Percentiles rank a stretch among this genome's conserved stretches.
phyloP scores from a whole-genome alignment of 2,888 invertebrate species.

The Lepidochitona cinerea region DNA sequence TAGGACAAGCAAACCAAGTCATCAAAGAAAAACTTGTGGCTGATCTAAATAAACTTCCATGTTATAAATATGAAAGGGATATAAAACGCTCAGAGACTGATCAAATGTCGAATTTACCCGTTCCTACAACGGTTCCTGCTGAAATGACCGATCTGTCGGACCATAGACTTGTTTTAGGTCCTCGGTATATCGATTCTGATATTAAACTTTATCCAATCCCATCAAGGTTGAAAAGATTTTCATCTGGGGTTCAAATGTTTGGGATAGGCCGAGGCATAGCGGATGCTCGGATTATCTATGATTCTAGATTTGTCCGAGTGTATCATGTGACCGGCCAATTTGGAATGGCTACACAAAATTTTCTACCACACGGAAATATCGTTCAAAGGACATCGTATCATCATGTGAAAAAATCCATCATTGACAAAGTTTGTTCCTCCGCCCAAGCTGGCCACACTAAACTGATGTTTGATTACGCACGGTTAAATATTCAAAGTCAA shows the following conservation, averaged over 20 bases:
- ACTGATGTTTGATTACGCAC: constrained; percentile 84
- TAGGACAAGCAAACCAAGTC: not conserved
- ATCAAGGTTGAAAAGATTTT: constrained; percentile 29
- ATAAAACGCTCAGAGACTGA: constrained; percentile 11
- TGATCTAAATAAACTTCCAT: constrained; percentile 53
- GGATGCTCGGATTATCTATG: constrained; percentile 26
- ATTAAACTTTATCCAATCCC: constrained; percentile 30
- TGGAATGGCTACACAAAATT: constrained; percentile 60
- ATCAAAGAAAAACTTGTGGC: not conserved
- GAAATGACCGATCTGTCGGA: constrained; percentile 35
- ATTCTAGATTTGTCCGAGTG: constrained; percentile 46
- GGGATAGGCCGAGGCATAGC: constrained; percentile 36
- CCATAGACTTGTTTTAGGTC: constrained; percentile 54
- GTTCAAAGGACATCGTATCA: constrained; percentile 62
- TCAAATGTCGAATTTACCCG: constrained; percentile 20
- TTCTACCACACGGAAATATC: constrained; percentile 49
- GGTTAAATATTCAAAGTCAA: constrained; percentile 88
- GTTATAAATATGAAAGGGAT: constrained; percentile 46
- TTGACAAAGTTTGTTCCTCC: constrained; percentile 83
- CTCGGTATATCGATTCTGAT: constrained; percentile 47
- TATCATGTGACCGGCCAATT: constrained; percentile 64
- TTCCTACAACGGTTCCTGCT: constrained; percentile 39
- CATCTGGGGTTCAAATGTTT: constrained; percentile 52
- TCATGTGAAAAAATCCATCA: constrained; percentile 79
- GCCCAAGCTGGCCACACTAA: constrained; percentile 88